Conservation (phyloP, 2,797 vertebrate genomes). For the Odontamblyopus lacepedii region DNA sequence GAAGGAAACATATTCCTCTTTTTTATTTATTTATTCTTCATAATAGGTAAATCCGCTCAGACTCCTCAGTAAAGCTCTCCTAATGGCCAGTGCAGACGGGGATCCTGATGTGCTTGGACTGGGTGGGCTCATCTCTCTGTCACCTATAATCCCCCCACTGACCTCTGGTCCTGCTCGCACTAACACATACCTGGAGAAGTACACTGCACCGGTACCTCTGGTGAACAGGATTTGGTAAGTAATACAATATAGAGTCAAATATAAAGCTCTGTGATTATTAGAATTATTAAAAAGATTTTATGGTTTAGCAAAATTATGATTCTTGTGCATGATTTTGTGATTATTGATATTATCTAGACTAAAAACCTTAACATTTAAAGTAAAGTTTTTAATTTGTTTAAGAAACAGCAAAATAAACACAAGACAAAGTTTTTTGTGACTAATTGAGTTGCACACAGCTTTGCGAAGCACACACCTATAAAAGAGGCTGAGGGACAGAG, state of each 20-base stretch:
- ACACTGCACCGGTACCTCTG: not conserved
- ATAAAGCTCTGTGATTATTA: not conserved
- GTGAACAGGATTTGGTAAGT: not conserved
- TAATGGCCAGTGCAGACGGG: constrained; percentile 15
- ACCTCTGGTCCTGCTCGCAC: constrained; percentile 38
- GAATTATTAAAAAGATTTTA: no score
- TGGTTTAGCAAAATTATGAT: no score
- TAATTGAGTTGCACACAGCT: not conserved
- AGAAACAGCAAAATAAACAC: no score
- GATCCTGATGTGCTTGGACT: constrained; percentile 23
- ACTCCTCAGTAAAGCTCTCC: constrained; percentile 8
- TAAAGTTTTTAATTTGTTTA: no score
- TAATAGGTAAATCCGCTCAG: constrained; percentile 3
- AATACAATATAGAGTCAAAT: not conserved
- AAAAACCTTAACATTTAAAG: no score
- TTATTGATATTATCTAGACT: no score
- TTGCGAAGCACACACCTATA: not conserved
- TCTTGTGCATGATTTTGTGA: no score
- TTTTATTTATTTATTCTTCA: not conserved
- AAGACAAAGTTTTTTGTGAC: not conserved
- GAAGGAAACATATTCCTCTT: not conserved
- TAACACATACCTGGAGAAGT: constrained; percentile 25
- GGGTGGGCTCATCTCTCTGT: constrained; percentile 56
- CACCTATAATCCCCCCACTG: constrained; percentile 46
- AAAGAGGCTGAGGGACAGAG: not conserved